Conservation (phyloP, 2,113 vertebrate genomes). For the Calcarius ornatus region DNA sequence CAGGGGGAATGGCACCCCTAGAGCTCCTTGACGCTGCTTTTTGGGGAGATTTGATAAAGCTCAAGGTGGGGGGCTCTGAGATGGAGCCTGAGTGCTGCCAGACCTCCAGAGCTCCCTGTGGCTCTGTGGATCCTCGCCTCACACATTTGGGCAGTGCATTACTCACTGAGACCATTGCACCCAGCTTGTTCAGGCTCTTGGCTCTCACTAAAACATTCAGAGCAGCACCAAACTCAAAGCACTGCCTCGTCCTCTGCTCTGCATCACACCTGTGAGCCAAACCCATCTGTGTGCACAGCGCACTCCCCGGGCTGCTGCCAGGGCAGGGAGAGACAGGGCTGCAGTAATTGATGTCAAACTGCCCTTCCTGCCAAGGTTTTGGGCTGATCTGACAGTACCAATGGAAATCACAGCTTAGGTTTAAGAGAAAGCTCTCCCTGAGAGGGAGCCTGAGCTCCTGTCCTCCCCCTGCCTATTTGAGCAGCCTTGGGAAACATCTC, state of each 20-base stretch:
- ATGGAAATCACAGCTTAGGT: not conserved
- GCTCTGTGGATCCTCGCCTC: not conserved
- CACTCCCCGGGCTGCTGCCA: not conserved
- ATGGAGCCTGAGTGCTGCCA: not conserved
- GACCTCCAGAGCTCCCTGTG: not conserved
- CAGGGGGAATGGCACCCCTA: not conserved
- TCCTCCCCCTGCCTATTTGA: not conserved
- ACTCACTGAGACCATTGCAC: not conserved
- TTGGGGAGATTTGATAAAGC: not conserved
- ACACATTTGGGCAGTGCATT: not conserved
- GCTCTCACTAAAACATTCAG: not conserved
- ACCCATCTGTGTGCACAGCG: not conserved
- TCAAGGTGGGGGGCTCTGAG: not conserved
- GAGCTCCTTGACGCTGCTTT: not conserved
- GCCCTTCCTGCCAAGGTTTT: not conserved
- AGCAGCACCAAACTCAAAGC: not conserved
- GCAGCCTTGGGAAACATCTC: not conserved
- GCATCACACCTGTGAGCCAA: not conserved
- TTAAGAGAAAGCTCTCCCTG: not conserved
- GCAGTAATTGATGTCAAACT: constrained; percentile 21
- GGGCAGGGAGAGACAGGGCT: not conserved
- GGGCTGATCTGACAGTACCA: not conserved
- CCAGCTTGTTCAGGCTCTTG: not conserved
- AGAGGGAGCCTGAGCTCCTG: not conserved
- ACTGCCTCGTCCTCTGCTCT: not conserved